These are phyloP conservation scores for Tragulus kanchil DNA, from an alignment of 2,113 vertebrate genomes.

Conservation along the genomic window DNA sequence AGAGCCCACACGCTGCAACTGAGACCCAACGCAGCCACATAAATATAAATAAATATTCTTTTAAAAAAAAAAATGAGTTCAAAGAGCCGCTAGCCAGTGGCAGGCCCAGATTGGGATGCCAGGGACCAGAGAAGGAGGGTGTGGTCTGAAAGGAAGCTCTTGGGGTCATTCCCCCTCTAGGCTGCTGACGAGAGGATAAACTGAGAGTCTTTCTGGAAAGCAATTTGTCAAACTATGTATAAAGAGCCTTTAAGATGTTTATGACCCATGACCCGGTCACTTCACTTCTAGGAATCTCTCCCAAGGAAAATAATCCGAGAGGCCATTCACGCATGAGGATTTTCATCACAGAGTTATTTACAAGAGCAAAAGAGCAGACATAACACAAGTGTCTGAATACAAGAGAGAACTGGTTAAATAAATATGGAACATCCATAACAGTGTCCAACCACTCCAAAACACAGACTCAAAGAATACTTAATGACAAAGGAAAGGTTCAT, in stretches of 20 bases:
- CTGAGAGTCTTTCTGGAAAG: neutral
- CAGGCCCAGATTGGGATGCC: neutral
- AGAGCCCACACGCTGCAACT: too few species aligned
- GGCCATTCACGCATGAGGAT: neutral
- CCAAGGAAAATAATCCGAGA: conserved; percentile 23
- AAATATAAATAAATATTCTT: too few species aligned
- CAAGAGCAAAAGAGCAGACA: neutral
- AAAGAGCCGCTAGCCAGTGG: neutral
- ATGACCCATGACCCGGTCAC: neutral
- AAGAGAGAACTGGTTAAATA: neutral
- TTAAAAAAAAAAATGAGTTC: too few species aligned
- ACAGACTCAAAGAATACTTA: neutral
- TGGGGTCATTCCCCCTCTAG: neutral
- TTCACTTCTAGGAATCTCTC: conserved; percentile 7
- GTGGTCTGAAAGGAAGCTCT: neutral
- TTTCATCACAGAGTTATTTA: conserved; percentile 13
- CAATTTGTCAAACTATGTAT: neutral
- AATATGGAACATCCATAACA: neutral
- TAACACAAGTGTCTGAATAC: neutral
- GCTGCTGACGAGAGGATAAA: neutral
- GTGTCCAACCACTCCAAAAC: neutral
- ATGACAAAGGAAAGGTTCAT: neutral
- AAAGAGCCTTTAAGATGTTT: conserved; percentile 28
- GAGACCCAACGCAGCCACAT: too few species aligned
- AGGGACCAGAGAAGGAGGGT: neutral